phyloP scores from a whole-genome alignment of 2,888 invertebrate genomes.

The Caenorhabditis angaria region DNA sequence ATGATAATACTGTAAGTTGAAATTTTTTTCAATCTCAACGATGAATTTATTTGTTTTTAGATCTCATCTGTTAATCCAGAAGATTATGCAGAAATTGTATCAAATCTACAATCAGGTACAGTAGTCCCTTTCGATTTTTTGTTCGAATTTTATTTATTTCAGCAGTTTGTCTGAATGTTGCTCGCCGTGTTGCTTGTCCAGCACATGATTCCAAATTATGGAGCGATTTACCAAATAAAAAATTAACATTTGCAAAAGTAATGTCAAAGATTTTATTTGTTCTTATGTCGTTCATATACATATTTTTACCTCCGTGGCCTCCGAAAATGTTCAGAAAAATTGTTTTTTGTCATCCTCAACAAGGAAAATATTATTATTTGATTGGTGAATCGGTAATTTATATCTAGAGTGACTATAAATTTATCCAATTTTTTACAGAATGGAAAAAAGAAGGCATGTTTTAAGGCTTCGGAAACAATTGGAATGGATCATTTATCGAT shows the following conservation, averaged over 20 bases:
- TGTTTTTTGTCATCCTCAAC: constrained; percentile 43
- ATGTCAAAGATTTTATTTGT: constrained; percentile 20
- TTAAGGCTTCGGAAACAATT: constrained; percentile 40
- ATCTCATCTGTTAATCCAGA: constrained; percentile 38
- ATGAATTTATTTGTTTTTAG: constrained; percentile 10
- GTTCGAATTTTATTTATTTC: constrained; percentile 5
- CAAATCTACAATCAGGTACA: constrained; percentile 33
- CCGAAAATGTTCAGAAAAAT: constrained; percentile 37
- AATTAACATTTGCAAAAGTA: constrained; percentile 8
- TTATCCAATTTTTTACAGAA: constrained; percentile 4
- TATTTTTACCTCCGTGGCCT: constrained; percentile 44
- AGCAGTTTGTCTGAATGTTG: constrained; percentile 36
- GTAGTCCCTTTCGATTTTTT: not conserved
- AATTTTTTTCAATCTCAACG: constrained; percentile 6
- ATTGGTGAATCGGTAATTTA: constrained; percentile 29
- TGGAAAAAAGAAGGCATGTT: constrained; percentile 19
- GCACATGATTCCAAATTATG: constrained; percentile 46
- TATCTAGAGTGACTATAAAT: not conserved
- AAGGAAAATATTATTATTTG: constrained; percentile 43
- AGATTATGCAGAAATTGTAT: constrained; percentile 37
- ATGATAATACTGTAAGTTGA: constrained; percentile 21
- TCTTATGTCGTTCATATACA: constrained; percentile 28
- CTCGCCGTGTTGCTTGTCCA: constrained; percentile 41
- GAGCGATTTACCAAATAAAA: constrained; percentile 17
- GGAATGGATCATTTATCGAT: constrained; percentile 39